Evolutionary conservation across 2,797 vertebrate genomes (phyloP).

Genomic region (Cyprinella venusta): DNA sequence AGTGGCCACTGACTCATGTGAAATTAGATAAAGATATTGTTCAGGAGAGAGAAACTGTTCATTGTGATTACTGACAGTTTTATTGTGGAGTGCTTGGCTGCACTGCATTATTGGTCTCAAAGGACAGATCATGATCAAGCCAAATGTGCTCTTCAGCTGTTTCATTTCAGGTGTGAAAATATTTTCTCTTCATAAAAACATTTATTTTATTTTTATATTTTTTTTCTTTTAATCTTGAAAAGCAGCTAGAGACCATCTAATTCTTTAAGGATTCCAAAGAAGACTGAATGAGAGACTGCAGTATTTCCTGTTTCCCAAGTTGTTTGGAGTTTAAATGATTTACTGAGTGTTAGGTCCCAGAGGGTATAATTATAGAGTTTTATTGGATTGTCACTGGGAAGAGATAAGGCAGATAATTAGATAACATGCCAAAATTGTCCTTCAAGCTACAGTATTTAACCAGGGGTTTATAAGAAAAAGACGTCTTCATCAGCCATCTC

Average conservation of each 20-base stretch:
- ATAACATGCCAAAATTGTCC: slow-evolving; percentile 27
- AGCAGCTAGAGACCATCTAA: neutral
- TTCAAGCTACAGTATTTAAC: slow-evolving; percentile 36
- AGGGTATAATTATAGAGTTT: slow-evolving; percentile 40
- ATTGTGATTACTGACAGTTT: slow-evolving; percentile 60
- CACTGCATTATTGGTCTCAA: slow-evolving; percentile 52
- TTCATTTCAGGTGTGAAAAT: slow-evolving; percentile 5
- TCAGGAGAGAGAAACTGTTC: slow-evolving; percentile 60
- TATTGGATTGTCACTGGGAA: slow-evolving; percentile 36
- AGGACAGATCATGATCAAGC: slow-evolving; percentile 44
- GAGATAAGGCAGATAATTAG: slow-evolving; percentile 29
- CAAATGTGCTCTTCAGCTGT: slow-evolving; percentile 29
- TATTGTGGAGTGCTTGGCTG: slow-evolving; percentile 52
- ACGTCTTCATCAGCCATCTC: neutral
- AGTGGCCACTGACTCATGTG: slow-evolving; percentile 54
- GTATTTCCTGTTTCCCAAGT: slow-evolving; percentile 17
- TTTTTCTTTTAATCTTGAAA: no score
- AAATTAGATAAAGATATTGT: slow-evolving; percentile 63
- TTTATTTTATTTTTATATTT: neutral
- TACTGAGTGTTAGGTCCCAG: slow-evolving; percentile 15
- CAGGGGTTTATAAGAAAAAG: slow-evolving; percentile 9
- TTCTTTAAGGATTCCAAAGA: neutral
- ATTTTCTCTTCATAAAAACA: neutral
- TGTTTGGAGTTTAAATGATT: slow-evolving; percentile 25
- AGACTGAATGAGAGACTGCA: neutral